Percentiles rank a stretch among this genome's conserved stretches.
Conservation (phyloP, 2,888 invertebrate species). For the Sinelater perroti region DNA sequence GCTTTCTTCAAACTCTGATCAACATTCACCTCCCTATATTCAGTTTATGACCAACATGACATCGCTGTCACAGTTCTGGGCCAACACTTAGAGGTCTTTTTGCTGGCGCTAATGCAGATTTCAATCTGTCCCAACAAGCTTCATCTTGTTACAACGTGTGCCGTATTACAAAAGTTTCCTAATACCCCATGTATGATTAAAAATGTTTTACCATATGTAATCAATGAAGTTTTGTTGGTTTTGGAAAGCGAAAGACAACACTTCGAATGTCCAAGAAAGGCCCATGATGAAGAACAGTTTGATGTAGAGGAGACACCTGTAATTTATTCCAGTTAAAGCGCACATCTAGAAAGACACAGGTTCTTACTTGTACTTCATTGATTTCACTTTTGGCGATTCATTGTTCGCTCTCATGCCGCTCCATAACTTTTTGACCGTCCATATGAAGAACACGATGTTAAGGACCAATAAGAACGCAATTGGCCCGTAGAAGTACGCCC, state of each 20-base stretch:
- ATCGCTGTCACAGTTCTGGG: too few relatives aligned
- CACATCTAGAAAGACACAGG: neutral
- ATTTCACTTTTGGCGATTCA: slow-evolving; percentile 63
- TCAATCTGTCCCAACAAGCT: too few relatives aligned
- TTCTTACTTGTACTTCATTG: slow-evolving; percentile 67
- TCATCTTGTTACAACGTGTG: too few relatives aligned
- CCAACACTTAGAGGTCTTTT: too few relatives aligned
- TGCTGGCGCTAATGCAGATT: too few relatives aligned
- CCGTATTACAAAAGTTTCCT: too few relatives aligned
- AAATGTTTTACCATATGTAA: slow-evolving; percentile 53
- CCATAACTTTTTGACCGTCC: slow-evolving; percentile 69
- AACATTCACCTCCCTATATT: too few relatives aligned
- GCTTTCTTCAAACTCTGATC: too few relatives aligned
- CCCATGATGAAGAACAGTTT: slow-evolving; percentile 77
- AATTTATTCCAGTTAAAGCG: neutral
- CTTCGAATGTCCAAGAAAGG: slow-evolving; percentile 76
- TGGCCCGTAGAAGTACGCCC: slow-evolving; percentile 75
- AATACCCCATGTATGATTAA: too few relatives aligned
- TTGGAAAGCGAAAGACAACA: slow-evolving; percentile 60
- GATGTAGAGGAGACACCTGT: slow-evolving; percentile 69
- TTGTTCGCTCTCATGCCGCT: slow-evolving; percentile 56
- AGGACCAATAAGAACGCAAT: slow-evolving; percentile 66
- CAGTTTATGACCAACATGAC: too few relatives aligned
- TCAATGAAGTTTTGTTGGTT: slow-evolving; percentile 42
- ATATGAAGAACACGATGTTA: slow-evolving; percentile 68